Evolutionary conservation across 2,113 vertebrate species (phyloP).

Genomic region (Tinamus guttatus): DNA sequence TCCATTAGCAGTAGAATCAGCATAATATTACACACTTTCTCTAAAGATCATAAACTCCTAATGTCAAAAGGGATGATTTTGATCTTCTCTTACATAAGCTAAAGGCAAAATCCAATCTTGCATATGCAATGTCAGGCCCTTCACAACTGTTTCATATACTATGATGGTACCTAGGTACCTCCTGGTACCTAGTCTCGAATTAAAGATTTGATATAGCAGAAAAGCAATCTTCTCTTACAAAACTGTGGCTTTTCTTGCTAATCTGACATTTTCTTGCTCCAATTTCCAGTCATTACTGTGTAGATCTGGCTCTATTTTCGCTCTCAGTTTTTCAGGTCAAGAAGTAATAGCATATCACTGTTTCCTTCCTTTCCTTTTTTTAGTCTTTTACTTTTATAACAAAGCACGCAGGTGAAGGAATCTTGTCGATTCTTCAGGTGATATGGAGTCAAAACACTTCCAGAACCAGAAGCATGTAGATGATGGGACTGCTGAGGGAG

Average conservation of each 20-base stretch:
- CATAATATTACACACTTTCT: background rate
- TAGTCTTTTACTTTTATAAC: background rate
- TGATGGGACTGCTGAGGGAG: background rate
- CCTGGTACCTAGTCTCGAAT: background rate
- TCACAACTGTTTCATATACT: background rate
- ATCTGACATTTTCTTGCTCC: background rate
- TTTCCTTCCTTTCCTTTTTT: too few species aligned
- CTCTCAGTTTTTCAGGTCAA: background rate
- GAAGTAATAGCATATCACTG: background rate
- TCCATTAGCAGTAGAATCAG: background rate
- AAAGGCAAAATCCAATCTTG: background rate
- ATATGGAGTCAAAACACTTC: background rate
- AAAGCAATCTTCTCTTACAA: background rate
- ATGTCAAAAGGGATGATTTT: background rate
- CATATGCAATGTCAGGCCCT: background rate
- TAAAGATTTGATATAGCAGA: background rate
- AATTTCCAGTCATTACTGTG: background rate
- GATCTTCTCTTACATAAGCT: background rate
- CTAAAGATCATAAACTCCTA: background rate
- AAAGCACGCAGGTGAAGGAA: background rate
- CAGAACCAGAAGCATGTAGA: background rate
- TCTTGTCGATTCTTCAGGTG: background rate
- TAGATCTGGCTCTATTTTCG: background rate
- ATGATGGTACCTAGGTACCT: too few species aligned
- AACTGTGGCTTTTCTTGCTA: background rate